These are phyloP conservation scores for Hydrolagus colliei DNA, from an alignment of 2,797 vertebrate genomes.

Conservation along the genomic window DNA sequence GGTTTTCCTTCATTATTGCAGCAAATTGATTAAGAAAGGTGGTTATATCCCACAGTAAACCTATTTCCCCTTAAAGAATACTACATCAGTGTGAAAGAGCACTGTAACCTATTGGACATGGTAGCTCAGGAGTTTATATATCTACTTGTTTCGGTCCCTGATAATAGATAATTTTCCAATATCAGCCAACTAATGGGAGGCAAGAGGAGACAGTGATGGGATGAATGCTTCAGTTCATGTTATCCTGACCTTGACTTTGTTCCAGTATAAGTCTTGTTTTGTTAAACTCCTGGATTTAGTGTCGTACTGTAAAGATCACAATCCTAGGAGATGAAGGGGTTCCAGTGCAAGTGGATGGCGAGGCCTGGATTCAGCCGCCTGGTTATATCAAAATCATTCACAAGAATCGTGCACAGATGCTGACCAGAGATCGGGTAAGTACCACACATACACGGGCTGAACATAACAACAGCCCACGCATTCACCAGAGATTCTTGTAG, in stretches of 20 bases:
- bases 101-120: too few species aligned
- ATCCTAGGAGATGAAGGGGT: slow-evolving; percentile 89
- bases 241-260: background rate
- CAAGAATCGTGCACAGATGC: slow-evolving; percentile 89
- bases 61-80: too few species aligned
- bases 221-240: background rate
- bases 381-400: slow-evolving; percentile 89
- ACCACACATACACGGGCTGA: background rate
- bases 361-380: slow-evolving; percentile 89
- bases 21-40: too few species aligned
- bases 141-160: too few species aligned
- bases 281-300: slow-evolving; percentile 53
- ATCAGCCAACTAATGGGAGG: too few species aligned
- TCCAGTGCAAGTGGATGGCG: slow-evolving; percentile 93
- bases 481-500: background rate
- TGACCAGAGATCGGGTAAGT: slow-evolving; percentile 84
- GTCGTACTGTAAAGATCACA: slow-evolving; percentile 88
- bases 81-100: too few species aligned
- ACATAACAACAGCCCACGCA: background rate
- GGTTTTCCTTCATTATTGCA: too few species aligned
- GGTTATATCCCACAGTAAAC: too few species aligned
- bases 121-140: too few species aligned
- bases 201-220: too few species aligned
- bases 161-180: too few species aligned
- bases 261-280: background rate